Evolutionary conservation across 2,113 vertebrate species (phyloP).

Genomic region (Pseudolaguvia tuberculata): DNA sequence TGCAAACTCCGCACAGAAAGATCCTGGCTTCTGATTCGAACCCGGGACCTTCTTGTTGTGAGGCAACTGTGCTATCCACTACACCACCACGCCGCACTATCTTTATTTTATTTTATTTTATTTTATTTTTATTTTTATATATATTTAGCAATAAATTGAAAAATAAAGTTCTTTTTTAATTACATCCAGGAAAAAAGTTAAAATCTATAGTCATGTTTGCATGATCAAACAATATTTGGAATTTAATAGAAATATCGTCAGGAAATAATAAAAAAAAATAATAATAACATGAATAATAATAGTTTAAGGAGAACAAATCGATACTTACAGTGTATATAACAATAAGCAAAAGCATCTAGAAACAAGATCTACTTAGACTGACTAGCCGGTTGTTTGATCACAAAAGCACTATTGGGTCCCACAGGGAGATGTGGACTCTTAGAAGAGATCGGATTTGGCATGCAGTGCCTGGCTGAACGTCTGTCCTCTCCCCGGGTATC

Average conservation of each 20-base stretch:
- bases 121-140: too few species aligned
- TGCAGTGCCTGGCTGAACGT: conserved; percentile 46
- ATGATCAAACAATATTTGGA: not conserved
- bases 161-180: not conserved
- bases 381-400: conserved; percentile 26
- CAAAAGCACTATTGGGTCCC: conserved; percentile 21
- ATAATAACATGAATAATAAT: too few species aligned
- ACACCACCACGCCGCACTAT: too few species aligned
- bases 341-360: not conserved
- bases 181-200: not conserved
- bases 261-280: too few species aligned
- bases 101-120: too few species aligned
- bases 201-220: not conserved
- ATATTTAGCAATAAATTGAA: too few species aligned
- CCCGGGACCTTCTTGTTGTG: too few species aligned
- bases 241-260: not conserved
- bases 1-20: too few species aligned
- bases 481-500: conserved; percentile 57
- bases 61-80: too few species aligned
- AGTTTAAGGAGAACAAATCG: not conserved
- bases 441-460: conserved; percentile 35
- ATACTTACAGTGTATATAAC: conserved; percentile 6
- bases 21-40: too few species aligned
- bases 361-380: not conserved
- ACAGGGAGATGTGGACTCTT: conserved; percentile 17